These are phyloP conservation scores for Sebastes steindachneri DNA, from an alignment of 2,797 vertebrate species.

Conservation along the genomic window DNA sequence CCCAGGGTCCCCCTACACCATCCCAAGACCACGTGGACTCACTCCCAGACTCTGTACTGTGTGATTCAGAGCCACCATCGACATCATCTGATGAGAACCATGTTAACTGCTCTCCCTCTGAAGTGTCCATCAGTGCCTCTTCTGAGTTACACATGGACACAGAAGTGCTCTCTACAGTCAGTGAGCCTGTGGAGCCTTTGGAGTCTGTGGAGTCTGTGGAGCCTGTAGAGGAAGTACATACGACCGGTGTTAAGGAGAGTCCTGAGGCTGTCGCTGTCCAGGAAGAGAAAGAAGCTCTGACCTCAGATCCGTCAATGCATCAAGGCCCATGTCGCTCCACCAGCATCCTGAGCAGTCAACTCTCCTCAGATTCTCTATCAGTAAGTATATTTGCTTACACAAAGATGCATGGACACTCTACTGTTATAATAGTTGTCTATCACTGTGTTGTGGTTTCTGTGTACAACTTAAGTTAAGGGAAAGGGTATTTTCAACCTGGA, in stretches of 20 bases:
- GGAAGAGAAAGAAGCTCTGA: background rate
- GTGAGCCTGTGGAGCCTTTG: background rate
- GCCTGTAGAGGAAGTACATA: conserved; percentile 8
- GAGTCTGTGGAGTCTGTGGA: conserved; percentile 23
- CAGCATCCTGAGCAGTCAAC: conserved; percentile 60
- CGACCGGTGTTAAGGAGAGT: background rate
- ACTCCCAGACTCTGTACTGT: background rate
- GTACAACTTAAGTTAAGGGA: background rate
- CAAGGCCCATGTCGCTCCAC: conserved; percentile 2
- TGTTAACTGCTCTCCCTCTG: background rate
- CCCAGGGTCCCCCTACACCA: conserved; percentile 10
- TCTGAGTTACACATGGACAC: background rate
- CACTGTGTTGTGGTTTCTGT: background rate
- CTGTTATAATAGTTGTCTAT: background rate
- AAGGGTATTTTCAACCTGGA: background rate
- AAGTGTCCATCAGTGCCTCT: background rate
- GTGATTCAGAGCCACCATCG: conserved; percentile 16
- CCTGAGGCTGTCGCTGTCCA: background rate
- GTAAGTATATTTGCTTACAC: conserved; percentile 56
- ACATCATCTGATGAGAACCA: conserved; percentile 1
- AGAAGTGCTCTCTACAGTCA: background rate
- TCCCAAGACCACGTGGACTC: conserved; percentile 26
- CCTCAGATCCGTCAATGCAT: background rate
- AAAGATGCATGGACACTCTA: background rate
- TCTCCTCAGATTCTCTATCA: conserved; percentile 59